A percentile compares a stretch with the other conserved stretches of the same genome.
phyloP scores from a whole-genome alignment of 1,140 invertebrate genomes.

The Drosophila kikkawai region DNA sequence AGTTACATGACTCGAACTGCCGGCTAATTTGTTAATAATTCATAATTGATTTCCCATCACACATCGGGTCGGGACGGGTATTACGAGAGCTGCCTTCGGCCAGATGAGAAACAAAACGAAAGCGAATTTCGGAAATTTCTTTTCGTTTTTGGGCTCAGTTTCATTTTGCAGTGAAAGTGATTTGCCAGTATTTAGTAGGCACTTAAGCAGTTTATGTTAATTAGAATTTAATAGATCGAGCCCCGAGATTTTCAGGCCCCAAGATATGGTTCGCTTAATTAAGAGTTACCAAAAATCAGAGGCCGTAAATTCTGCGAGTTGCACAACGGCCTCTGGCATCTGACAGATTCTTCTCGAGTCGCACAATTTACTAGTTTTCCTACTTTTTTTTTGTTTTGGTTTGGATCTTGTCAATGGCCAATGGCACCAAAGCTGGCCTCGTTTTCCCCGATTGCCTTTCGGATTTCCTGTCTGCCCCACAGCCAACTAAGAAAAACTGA shows the following conservation, averaged over 20 bases:
- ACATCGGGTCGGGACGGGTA: constrained; percentile 26
- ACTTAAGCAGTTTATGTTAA: constrained; percentile 69
- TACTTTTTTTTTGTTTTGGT: constrained; percentile 21
- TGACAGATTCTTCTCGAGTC: constrained; percentile 44
- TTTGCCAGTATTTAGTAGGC: constrained; percentile 62
- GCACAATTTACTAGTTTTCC: constrained; percentile 35
- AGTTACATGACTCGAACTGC: constrained; percentile 67
- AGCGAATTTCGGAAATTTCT: constrained; percentile 76
- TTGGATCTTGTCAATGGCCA: constrained; percentile 66
- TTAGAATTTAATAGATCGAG: constrained; percentile 72
- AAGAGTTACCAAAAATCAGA: constrained; percentile 57
- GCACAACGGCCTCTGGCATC: constrained; percentile 61
- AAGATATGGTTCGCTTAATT: constrained; percentile 46
- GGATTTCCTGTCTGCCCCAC: constrained; percentile 62
- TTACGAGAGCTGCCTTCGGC: constrained; percentile 16
- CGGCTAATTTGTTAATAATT: constrained; percentile 79
- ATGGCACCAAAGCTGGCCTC: constrained; percentile 67
- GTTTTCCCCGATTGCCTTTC: constrained; percentile 60
- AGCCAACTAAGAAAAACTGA: constrained; percentile 21
- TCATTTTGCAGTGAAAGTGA: constrained; percentile 75
- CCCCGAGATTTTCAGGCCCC: constrained; percentile 32
- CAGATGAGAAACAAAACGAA: constrained; percentile 63
- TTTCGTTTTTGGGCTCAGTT: constrained; percentile 45
- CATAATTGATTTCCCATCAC: constrained; percentile 81
- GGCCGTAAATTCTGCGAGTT: constrained; percentile 73